Conservation (phyloP, 2,797 vertebrate genomes). For the Acrossocheilus fasciatus region DNA sequence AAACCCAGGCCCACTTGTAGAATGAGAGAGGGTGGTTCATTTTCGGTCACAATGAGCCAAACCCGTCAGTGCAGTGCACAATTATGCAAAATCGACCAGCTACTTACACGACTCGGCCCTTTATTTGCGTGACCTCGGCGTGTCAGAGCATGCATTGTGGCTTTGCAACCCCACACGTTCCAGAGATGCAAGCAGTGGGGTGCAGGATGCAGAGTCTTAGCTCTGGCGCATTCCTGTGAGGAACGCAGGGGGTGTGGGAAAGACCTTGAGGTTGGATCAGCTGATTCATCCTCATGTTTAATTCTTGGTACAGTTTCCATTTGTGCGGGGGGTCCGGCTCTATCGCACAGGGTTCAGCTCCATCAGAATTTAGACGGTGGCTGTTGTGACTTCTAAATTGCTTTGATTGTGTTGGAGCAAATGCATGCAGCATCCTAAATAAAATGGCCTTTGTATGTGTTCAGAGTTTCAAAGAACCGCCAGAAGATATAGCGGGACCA, state of each 20-base stretch:
- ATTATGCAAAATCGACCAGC: conserved; percentile 66
- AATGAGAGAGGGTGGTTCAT: conserved; percentile 59
- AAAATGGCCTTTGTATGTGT: conserved; percentile 57
- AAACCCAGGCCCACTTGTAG: conserved; percentile 56
- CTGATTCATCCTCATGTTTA: conserved; percentile 71
- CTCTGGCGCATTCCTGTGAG: conserved; percentile 68
- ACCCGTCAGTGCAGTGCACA: conserved; percentile 51
- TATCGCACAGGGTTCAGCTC: conserved; percentile 74
- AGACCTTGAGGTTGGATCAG: conserved; percentile 70
- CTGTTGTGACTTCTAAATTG: conserved; percentile 52
- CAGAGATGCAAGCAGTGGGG: conserved; percentile 65
- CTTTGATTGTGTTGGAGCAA: conserved; percentile 60
- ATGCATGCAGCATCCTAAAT: conserved; percentile 58
- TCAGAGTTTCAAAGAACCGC: conserved; percentile 49
- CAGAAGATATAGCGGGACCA: conserved; percentile 52
- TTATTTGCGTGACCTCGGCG: conserved; percentile 60
- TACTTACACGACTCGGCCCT: conserved; percentile 57
- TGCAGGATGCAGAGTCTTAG: conserved; percentile 61
- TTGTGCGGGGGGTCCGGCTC: conserved; percentile 70
- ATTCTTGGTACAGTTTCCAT: conserved; percentile 73
- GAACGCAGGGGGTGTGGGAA: conserved; percentile 74
- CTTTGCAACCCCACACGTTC: conserved; percentile 60
- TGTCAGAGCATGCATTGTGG: conserved; percentile 60
- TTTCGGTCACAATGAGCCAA: conserved; percentile 59
- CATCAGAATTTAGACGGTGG: conserved; percentile 68